Evolutionary conservation across 2,888 invertebrate genomes (phyloP), one percentile per base, ranked within the genome.

Genomic region (Kryphioiulus occultus): DNA sequence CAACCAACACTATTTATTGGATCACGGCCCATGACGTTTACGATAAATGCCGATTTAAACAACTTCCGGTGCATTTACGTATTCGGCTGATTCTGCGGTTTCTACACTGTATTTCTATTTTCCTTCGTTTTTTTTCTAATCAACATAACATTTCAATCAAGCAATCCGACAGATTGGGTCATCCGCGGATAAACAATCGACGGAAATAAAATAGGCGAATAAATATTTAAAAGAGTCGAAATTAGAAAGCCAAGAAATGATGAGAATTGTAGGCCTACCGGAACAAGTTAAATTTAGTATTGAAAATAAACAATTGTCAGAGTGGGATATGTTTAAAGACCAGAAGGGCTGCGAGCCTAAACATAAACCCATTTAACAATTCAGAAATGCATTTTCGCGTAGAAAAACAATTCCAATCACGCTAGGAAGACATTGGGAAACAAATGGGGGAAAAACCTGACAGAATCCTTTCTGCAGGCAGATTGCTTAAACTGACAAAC

Each of bases 1-100:
- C 68, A n/a, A 68, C 68, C 68, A 68, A 68, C 68, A 68, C 68
- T 68, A 68, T 68, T 68, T 68, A 68, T 68, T 68, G 68, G 68
- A 68, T 68, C 68, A 26, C 68, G 26, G 68, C 68, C 68, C 68
- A 68, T 68, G 68, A 68, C 68, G 68, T 68, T 68, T 68, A 26
- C 68, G 68, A 68, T 68, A 68, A 68, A 68, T 26, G 68, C 26
- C 26, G 26, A 26, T 26, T 68, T 68, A 68, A 68, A 68, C 68
- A 68, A 68, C 68, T 68, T 68, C 68, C 68, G 68, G 26, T 26
- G 68, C 68, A 68, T 68, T 68, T 68, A 68, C 68, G 68, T 68
- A 68, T 68, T 68, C 15, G 68, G 68, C 68, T 68, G 68, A 68
- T 10, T 68, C 68, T 68, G 68, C 68, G 68, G 68, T 68, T 68